Evolutionary conservation across 2,888 invertebrate genomes (phyloP).

Genomic region (Drosophila leonis): DNA sequence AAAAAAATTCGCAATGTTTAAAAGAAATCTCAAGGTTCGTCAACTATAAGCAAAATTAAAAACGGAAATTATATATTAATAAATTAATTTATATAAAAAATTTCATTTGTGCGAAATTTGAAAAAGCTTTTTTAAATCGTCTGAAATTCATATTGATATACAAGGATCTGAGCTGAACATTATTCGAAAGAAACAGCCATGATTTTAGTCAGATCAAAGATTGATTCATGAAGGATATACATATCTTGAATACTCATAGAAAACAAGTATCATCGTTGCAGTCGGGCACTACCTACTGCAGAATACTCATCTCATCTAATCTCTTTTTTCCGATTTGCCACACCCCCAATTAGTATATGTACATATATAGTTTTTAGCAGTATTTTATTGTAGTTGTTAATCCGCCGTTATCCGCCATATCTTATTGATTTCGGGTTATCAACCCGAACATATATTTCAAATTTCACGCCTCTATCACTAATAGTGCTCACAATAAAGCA

Average conservation of each 20-base stretch:
- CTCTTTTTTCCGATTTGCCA: too few relatives aligned
- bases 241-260: not conserved
- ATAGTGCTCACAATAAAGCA: too few relatives aligned
- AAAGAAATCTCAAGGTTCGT: slow-evolving; percentile 49
- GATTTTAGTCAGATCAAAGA: not conserved
- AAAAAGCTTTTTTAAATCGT: not conserved
- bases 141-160: not conserved
- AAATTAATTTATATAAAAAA: not conserved
- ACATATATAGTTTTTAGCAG: too few relatives aligned
- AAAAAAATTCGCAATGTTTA: slow-evolving; percentile 21
- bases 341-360: too few relatives aligned
- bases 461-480: too few relatives aligned
- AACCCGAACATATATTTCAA: too few relatives aligned
- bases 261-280: too few relatives aligned
- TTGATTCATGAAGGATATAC: not conserved
- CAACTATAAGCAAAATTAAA: not conserved
- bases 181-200: not conserved
- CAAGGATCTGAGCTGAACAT: not conserved
- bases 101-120: not conserved
- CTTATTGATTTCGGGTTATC: too few relatives aligned
- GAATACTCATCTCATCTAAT: too few relatives aligned
- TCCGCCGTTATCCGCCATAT: too few relatives aligned
- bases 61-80: not conserved
- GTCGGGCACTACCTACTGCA: too few relatives aligned
- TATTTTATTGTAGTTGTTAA: too few relatives aligned